Evolutionary conservation across 2,888 invertebrate genomes (phyloP), one percentile per base, ranked within the genome.

Genomic region (Auanema sp.): DNA sequence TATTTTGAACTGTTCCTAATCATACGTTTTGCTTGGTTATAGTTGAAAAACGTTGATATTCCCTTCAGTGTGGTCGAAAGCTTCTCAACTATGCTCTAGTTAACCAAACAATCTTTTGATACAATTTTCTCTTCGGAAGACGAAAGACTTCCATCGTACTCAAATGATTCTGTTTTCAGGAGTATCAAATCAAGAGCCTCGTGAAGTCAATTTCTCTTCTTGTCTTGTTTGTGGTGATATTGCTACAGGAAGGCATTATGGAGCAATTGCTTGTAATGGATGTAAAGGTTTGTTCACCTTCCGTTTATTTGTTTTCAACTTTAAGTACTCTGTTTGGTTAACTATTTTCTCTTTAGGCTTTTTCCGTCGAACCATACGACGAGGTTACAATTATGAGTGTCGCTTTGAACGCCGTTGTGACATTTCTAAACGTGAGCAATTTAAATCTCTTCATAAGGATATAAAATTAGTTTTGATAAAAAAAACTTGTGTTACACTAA

Each of bases 201-300:
- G 33, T 33, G 33, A 33, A 33, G 33, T 33, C 33, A 33, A 33
- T 33, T 33, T 33, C 33, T 33, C 56, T 16, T 16, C 55, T 5
- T 81, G 81, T 52, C 66, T 71, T 6, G 79, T 81, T 16, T 81
- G 81, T 58, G 78, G 79, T 18, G 81, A 81, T 51, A 61, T 66
- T 12, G 81, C 81, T 0, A 81, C 81, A 1, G 81, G 81, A 14
- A 51, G 77, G 25, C 79, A 79, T 59, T 79, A 79, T 47, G 79
- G 79, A 47, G 76, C 76, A 18, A 70, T 79, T 10, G 76, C 78
- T 10, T 80, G 81, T 50, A 81, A 80, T 54, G 81, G 80, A 41
- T 79, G 79, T 61, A 79, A 79, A 67, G 79, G 79, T 71, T 21
- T 33, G 33, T 47, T 18, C 47, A 16, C 3, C 4, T 21, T 57